Evolutionary conservation across 2,888 invertebrate genomes (phyloP), one percentile per base, ranked within the genome.

Genomic region (Chaetogeoica ovagalla): DNA sequence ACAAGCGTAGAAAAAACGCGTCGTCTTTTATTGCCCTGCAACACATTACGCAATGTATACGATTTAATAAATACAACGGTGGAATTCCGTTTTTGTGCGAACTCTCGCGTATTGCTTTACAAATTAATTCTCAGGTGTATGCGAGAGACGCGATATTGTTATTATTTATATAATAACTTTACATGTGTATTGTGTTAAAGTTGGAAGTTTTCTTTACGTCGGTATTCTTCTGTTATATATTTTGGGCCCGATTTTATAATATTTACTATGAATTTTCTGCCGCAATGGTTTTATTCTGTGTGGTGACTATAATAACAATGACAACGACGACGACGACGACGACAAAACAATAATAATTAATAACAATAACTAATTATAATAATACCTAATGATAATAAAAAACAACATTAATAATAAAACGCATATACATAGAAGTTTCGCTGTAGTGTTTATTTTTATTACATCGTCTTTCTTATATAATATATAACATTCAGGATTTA

Each of bases 101-200:
- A 63, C 39, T 63, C 39, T 39, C 19, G 37, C 63, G 19, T 55
- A 55, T 63, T 63, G 19, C 8, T 30, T 19, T 1, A 63, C 17
- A 19, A 63, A 63, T 63, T 63, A 37, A 63, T 55, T 55, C 19
- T 55, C 55, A 19, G 19, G 6, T n/a, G n/a, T 55, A 55, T 55
- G 55, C 19, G 19, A 55, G 17, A 55, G 19, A 55, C 6, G 6
- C 30, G 30, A 30, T 30, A 55, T 9, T 19, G 19, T 19, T 37
- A 63, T 63, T 63, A 63, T 63, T 39, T 63, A 37, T 37, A 63
- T 63, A 39, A 39, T 19, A 37, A 63, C 37, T 37, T 39, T 37
- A 63, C 19, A n/a, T n/a, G n/a, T n/a, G n/a, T n/a, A n/a, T n/a
- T n/a, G n/a, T n/a, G 19, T 37, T 19, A 8, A 63, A 63, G 37